phyloP scores from a whole-genome alignment of 2,113 vertebrate species.

The Crypturellus undulatus region DNA sequence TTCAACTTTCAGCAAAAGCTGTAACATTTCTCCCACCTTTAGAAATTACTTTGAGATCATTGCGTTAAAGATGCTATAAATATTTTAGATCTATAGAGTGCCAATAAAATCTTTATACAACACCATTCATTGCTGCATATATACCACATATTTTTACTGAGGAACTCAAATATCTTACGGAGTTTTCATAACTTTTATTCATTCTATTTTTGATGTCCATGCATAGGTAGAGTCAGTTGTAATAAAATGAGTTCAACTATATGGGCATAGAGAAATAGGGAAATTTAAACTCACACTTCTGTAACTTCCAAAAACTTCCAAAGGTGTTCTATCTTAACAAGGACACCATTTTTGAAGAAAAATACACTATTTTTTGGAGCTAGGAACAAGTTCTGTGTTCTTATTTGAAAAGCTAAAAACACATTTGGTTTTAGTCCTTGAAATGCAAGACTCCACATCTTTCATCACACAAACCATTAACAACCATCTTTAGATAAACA shows the following conservation, averaged over 20 bases:
- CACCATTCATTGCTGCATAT: neutral
- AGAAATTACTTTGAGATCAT: neutral
- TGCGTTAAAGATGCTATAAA: neutral
- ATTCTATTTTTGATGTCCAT: neutral
- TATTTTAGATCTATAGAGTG: neutral
- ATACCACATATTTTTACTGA: neutral
- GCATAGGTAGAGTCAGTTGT: neutral
- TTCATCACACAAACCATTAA: neutral
- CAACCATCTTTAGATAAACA: neutral
- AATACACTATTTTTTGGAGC: neutral
- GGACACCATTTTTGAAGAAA: neutral
- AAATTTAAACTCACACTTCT: neutral
- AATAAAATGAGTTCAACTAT: neutral
- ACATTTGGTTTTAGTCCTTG: neutral
- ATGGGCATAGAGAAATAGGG: neutral
- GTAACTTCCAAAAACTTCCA: neutral
- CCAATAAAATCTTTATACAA: neutral
- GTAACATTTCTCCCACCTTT: neutral
- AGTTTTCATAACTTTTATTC: neutral
- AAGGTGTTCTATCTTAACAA: neutral
- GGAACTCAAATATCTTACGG: neutral
- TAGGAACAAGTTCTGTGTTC: neutral
- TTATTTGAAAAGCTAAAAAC: neutral
- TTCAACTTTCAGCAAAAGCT: neutral
- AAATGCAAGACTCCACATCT: neutral